Evolutionary conservation across 2,888 invertebrate genomes (phyloP), one percentile per base, ranked within the genome.

Genomic region (Mesorhabditis belari): DNA sequence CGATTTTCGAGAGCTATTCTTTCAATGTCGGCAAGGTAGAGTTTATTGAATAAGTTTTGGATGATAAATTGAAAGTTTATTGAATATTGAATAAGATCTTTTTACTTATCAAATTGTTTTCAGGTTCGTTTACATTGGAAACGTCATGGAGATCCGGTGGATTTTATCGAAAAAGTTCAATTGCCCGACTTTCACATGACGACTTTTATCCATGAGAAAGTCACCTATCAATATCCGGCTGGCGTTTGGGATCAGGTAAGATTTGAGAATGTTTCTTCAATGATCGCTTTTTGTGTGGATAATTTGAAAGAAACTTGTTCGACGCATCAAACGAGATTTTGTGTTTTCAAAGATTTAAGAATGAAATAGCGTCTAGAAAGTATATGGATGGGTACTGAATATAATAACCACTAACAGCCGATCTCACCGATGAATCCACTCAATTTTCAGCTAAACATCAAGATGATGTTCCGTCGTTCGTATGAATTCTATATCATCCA

Each of bases 401-500:
- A 51, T 21, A 50, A 12, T 4, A 50, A 6, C 21, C 21, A 50
- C 21, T 9, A 50, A 4, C 21, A 4, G 4, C 44, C 49, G 25
- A n/a, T 35, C 50, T 61, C 29, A 21, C 44, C 51, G 52, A 28
- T 57, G 5, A 27, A 4, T 53, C 5, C 24, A 19, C 49, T 12
- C 5, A 24, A 23, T n/a, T 71, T 75, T 62, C 63, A 78, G 76
- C 64, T 79, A 53, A 76, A 75, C 61, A 78, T 79, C 51, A 79
- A 77, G 59, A 57, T 79, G 12, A 76, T 74, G 64, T 79, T 76
- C 64, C 74, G 77, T 17, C 66, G 79, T 12, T 72, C 75, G 3
- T 78, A 75, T 64, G 78, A 77, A n/a, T 79, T 77, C 65, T 79
- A 79, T 66, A 76, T 79, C 58, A 66, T 79, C 5, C 78, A 80